phyloP scores from a whole-genome alignment of 2,797 vertebrate genomes.

The Acrossocheilus fasciatus region DNA sequence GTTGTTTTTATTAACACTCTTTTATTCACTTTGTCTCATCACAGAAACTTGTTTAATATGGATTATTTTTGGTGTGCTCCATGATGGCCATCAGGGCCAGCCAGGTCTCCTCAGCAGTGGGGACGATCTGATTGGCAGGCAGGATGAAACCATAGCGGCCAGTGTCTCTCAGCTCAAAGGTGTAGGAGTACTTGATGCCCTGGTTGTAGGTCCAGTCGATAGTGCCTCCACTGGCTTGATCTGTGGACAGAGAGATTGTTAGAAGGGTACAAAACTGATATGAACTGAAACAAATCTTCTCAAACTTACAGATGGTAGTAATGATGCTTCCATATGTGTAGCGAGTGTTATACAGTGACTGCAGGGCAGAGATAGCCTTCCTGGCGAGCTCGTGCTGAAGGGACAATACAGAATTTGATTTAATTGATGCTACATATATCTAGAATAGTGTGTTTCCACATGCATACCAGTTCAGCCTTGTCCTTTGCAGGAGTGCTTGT shows the following conservation, averaged over 20 bases:
- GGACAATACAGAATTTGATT: neutral
- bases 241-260: constrained; percentile 67
- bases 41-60: constrained; percentile 70
- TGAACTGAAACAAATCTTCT: neutral
- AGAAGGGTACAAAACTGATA: neutral
- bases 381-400: constrained; percentile 81
- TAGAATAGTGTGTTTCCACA: neutral
- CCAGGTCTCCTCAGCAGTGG: constrained; percentile 92
- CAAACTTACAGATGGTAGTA: constrained; percentile 90
- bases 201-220: constrained; percentile 93
- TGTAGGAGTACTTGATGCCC: constrained; percentile 94
- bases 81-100: constrained; percentile 87
- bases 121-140: constrained; percentile 89
- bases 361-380: constrained; percentile 79
- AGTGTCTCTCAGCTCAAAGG: constrained; percentile 92
- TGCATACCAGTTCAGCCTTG: constrained; percentile 84
- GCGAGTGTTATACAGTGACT: constrained; percentile 85
- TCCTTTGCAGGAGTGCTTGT: constrained; percentile 70
- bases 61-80: constrained; percentile 78
- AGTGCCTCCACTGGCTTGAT: constrained; percentile 86
- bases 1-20: neutral
- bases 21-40: neutral
- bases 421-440: neutral
- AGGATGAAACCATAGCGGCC: constrained; percentile 90
- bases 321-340: constrained; percentile 91